These are phyloP conservation scores for Malacoctenus gilli DNA, from an alignment of 2,797 vertebrate species.

Conservation along the genomic window DNA sequence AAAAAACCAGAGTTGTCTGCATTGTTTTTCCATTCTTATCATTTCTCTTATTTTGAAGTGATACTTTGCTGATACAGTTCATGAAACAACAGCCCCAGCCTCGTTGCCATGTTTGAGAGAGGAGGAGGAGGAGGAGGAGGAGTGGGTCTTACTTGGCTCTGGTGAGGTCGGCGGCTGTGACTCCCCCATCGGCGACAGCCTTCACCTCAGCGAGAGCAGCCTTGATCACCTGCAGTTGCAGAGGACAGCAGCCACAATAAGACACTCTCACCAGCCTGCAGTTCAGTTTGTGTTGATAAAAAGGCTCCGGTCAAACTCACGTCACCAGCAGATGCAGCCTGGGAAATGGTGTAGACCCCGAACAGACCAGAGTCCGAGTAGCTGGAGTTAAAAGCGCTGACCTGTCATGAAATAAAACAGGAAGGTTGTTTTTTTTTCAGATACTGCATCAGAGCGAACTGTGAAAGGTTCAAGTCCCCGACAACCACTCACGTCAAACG, in stretches of 20 bases:
- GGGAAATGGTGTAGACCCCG: constrained; percentile 90
- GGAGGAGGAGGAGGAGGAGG: neutral
- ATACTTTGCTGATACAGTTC: too few relatives aligned
- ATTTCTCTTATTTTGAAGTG: too few relatives aligned
- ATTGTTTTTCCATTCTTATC: too few relatives aligned
- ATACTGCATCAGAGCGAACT: too few relatives aligned
- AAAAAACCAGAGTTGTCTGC: too few relatives aligned
- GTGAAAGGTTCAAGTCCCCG: too few relatives aligned
- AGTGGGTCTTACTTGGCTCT: constrained; percentile 89
- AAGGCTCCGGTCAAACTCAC: constrained; percentile 80
- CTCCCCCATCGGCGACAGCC: constrained; percentile 85
- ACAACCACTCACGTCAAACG: constrained; percentile 89
- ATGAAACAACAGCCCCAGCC: too few relatives aligned
- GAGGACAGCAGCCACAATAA: neutral
- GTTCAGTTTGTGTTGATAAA: neutral
- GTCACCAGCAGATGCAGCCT: constrained; percentile 80
- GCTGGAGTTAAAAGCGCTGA: constrained; percentile 87
- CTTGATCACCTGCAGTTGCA: constrained; percentile 86
- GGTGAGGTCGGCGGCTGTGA: constrained; percentile 85
- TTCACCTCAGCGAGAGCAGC: constrained; percentile 89
- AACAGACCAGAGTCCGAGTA: constrained; percentile 97
- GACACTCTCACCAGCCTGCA: neutral
- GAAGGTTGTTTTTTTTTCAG: neutral
- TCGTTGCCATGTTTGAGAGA: too few relatives aligned
- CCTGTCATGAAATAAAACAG: constrained; percentile 72